Percentiles rank a stretch among this genome's conserved stretches.
phyloP scores from a whole-genome alignment of 2,113 vertebrate genomes.

The Hemiprocne comata region DNA sequence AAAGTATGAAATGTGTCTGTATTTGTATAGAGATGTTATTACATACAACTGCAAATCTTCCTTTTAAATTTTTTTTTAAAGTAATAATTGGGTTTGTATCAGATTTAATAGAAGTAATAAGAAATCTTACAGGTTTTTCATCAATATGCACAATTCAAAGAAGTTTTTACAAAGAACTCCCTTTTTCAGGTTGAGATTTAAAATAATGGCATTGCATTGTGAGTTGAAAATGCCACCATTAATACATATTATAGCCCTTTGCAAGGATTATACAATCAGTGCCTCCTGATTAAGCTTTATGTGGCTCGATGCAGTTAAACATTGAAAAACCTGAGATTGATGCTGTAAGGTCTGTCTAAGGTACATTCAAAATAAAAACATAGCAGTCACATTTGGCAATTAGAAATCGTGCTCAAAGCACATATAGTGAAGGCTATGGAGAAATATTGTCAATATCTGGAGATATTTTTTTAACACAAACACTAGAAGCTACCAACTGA shows the following conservation, averaged over 20 bases:
- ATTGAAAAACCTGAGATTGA: conserved; percentile 23
- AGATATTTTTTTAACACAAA: conserved; percentile 59
- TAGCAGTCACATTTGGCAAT: background rate
- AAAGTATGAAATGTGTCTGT: background rate
- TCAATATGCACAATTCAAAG: background rate
- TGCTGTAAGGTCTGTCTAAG: background rate
- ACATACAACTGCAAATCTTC: background rate
- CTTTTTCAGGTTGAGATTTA: background rate
- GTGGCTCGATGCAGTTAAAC: background rate
- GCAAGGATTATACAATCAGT: background rate
- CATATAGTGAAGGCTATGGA: background rate
- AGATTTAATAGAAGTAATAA: background rate
- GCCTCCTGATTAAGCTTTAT: background rate
- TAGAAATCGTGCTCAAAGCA: conserved; percentile 29
- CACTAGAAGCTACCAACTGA: conserved; percentile 2
- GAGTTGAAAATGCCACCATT: background rate
- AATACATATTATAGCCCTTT: background rate
- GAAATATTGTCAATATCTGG: conserved; percentile 44
- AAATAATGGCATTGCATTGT: background rate
- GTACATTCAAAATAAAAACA: background rate
- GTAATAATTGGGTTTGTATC: background rate
- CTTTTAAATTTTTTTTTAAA: too few species aligned
- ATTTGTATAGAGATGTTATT: background rate
- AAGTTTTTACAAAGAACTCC: background rate
- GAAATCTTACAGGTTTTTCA: background rate